Base-by-base conservation (phyloP, 2,888 invertebrate genomes). In the Rhodophaea formosa region DNA sequence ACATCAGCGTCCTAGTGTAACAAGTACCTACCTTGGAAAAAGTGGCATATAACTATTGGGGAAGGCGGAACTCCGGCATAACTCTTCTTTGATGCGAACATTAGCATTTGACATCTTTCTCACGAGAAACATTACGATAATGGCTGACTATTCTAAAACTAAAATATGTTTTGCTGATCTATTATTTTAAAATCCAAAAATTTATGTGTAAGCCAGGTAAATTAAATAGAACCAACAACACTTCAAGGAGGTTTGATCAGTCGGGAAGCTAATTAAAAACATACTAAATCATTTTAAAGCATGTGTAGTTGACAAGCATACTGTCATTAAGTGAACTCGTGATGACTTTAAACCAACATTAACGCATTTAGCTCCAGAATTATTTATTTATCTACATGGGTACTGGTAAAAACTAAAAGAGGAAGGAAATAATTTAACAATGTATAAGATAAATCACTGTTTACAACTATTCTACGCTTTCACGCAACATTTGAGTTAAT, bases 1-100 rank as follows among this genome's bases (percentile, higher is more conserved):
- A 23, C 23, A 23, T n/a, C 23, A 23, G 53, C 23, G 23, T 42
- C 53, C 42, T 42, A 42, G 42, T 53, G 8, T 7, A 17, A 46
- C 45, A 8, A 16, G 8, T 29, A 45, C 32, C 32, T 39, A 32
- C 15, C 46, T 16, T 45, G 7, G 16, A 55, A 59, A n/a, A 57
- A 51, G 15, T 53, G 32, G 52, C 46, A 62, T 61, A 63, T 56
- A 63, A 67, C 57, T 58, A 53, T 61, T 56, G 55, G 17, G 53
- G 15, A 44, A 44, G 16, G 14, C 35, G 45, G 45, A 55, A 45
- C 12, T 55, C 35, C n/a, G 32, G 16, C 54, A 45, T 55, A 45
- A 55, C 16, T 46, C 45, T 55, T 53, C 23, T 54, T 44, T 55
- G 32, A 46, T 32, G 29, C 35, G 30, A 45, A 32, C 14, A 32